Percentiles rank a stretch among this genome's conserved stretches.
These are phyloP conservation scores for Miichthys miiuy DNA, from an alignment of 2,797 vertebrate genomes.

Conservation along the genomic window DNA sequence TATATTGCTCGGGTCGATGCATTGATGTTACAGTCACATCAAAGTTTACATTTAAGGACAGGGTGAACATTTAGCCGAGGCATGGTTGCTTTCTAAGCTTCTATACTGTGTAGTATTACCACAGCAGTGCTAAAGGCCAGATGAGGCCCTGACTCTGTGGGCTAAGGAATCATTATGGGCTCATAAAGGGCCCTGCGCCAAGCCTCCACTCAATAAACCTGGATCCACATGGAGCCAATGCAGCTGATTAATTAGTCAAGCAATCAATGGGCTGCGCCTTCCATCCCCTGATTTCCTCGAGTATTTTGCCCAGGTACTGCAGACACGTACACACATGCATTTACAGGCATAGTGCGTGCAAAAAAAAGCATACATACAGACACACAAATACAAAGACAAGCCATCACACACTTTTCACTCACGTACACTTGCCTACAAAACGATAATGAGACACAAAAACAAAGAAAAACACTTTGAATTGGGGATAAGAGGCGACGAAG, in stretches of 20 bases:
- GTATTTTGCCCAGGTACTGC: conserved; percentile 73
- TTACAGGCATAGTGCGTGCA: conserved; percentile 23
- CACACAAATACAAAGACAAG: conserved; percentile 41
- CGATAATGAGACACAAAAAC: conserved; percentile 77
- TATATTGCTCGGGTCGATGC: conserved; percentile 22
- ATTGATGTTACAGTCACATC: conserved; percentile 38
- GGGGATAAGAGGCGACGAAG: conserved; percentile 68
- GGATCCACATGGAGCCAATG: conserved; percentile 78
- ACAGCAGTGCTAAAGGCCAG: conserved; percentile 73
- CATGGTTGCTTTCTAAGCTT: conserved; percentile 51
- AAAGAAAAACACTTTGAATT: conserved; percentile 80
- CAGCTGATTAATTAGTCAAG: conserved; percentile 85
- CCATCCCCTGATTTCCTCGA: conserved; percentile 72
- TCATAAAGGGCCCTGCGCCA: conserved; percentile 79
- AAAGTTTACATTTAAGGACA: conserved; percentile 47
- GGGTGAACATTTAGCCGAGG: conserved; percentile 34
- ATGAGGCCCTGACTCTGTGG: conserved; percentile 75
- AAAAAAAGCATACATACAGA: conserved; percentile 37
- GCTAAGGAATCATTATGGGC: conserved; percentile 81
- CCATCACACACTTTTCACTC: conserved; percentile 51
- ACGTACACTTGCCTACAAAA: conserved; percentile 60
- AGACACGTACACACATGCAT: conserved; percentile 20
- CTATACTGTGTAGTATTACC: conserved; percentile 54
- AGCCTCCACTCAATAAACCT: conserved; percentile 79
- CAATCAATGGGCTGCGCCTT: conserved; percentile 80